Percentiles rank a stretch among this genome's conserved stretches.
Conservation (phyloP, 2,888 invertebrate species). For the Cinara cedri region DNA sequence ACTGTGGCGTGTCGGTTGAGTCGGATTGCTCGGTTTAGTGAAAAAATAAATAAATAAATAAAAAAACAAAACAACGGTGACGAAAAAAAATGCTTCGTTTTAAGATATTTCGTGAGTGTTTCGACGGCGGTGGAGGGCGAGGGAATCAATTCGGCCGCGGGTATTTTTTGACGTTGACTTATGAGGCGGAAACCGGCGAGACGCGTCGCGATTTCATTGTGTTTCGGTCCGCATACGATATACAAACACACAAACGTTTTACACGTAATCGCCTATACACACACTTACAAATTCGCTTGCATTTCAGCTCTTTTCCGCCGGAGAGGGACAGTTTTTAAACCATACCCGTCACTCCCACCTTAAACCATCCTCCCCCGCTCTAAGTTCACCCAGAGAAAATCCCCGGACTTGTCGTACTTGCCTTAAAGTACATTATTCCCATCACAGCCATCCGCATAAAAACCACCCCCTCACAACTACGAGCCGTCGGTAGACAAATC, state of each 20-base stretch:
- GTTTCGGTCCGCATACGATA: background rate
- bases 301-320: background rate
- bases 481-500: too few species aligned
- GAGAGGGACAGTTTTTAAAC: too few species aligned
- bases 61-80: background rate
- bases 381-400: too few species aligned
- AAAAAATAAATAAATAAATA: background rate
- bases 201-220: conserved; percentile 33
- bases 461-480: too few species aligned
- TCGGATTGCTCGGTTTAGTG: background rate
- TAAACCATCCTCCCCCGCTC: background rate
- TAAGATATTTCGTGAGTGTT: background rate
- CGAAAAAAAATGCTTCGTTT: background rate
- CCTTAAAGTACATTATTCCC: too few species aligned
- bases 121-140: background rate
- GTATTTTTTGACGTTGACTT: conserved; percentile 40
- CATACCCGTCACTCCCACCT: background rate
- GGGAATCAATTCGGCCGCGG: conserved; percentile 24
- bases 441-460: too few species aligned
- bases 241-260: background rate
- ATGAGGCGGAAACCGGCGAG: conserved; percentile 7
- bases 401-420: too few species aligned
- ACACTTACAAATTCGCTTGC: background rate
- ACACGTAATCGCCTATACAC: background rate
- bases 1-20: background rate